phyloP scores from a whole-genome alignment of 2,113 vertebrate genomes.

The Eleginops maclovinus region DNA sequence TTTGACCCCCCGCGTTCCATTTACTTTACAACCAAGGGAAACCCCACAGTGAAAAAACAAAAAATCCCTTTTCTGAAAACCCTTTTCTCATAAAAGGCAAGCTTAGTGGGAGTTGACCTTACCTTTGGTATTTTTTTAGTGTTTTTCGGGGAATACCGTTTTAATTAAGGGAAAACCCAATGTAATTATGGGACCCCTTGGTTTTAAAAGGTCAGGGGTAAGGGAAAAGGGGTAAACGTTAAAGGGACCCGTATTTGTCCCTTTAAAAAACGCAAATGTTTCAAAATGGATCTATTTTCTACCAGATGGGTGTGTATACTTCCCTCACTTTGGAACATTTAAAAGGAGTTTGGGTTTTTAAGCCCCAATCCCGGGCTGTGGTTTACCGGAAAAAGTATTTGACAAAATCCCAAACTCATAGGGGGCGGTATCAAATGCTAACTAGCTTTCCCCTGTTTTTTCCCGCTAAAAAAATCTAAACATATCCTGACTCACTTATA shows the following conservation, averaged over 20 bases:
- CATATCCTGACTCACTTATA: background rate
- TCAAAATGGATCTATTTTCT: constrained; percentile 9
- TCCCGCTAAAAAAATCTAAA: background rate
- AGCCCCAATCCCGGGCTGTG: background rate
- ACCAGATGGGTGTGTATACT: constrained; percentile 1
- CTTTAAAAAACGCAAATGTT: background rate
- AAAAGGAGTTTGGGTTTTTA: background rate
- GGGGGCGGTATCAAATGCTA: background rate
- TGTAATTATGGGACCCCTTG: constrained; percentile 9
- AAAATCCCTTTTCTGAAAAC: background rate
- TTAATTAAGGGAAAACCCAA: constrained; percentile 5
- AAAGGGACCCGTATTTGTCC: background rate
- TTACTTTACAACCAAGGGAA: constrained; percentile 30
- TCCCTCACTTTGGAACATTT: background rate
- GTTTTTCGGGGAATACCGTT: background rate
- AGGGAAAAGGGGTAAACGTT: background rate
- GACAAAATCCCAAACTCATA: background rate
- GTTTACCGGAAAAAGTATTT: background rate
- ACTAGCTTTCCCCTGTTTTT: too few relatives aligned
- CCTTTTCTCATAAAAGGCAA: background rate
- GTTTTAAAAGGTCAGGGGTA: constrained; percentile 4
- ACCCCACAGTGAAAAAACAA: constrained; percentile 19
- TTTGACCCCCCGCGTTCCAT: constrained; percentile 17
- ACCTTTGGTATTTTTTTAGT: background rate
- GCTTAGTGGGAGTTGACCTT: background rate